Evolutionary conservation across 2,797 vertebrate species (phyloP).

Genomic region (Pseudomugil gertrudae): DNA sequence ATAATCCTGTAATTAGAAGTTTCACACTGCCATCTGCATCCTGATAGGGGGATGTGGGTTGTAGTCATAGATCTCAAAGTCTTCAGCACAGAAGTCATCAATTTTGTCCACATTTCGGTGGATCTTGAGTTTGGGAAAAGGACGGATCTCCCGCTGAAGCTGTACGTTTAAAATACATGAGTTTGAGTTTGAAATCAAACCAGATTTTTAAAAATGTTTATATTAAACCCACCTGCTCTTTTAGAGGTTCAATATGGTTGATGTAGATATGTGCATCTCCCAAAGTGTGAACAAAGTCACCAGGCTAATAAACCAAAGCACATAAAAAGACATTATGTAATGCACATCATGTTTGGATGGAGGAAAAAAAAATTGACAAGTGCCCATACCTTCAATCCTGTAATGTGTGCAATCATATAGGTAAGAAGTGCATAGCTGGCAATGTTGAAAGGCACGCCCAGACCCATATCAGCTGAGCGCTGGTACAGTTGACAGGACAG

Average conservation of each 20-base stretch:
- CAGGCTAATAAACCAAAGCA: conserved; percentile 79
- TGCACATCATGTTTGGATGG: too few species aligned
- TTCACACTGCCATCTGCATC: conserved; percentile 96
- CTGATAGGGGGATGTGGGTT: conserved; percentile 93
- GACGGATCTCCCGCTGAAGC: conserved; percentile 91
- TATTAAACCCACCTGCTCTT: conserved; percentile 86
- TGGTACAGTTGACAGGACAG: conserved; percentile 97
- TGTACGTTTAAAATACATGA: conserved; percentile 61
- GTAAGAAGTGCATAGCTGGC: conserved; percentile 96
- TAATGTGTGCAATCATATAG: conserved; percentile 97
- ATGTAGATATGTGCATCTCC: conserved; percentile 95
- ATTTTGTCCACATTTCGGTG: conserved; percentile 87
- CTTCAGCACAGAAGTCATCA: conserved; percentile 88
- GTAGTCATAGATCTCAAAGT: conserved; percentile 92
- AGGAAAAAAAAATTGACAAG: too few species aligned
- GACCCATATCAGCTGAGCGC: conserved; percentile 95
- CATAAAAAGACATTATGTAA: not conserved
- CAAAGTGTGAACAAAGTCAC: conserved; percentile 94
- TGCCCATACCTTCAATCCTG: conserved; percentile 88
- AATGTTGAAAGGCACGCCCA: conserved; percentile 98
- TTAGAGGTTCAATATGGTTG: conserved; percentile 92
- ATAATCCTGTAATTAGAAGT: not conserved
- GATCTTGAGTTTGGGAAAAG: conserved; percentile 93
- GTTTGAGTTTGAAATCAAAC: not conserved
- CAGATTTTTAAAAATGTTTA: not conserved